Conservation (phyloP, 2,113 vertebrate species). For the Leptocoma aspasia region DNA sequence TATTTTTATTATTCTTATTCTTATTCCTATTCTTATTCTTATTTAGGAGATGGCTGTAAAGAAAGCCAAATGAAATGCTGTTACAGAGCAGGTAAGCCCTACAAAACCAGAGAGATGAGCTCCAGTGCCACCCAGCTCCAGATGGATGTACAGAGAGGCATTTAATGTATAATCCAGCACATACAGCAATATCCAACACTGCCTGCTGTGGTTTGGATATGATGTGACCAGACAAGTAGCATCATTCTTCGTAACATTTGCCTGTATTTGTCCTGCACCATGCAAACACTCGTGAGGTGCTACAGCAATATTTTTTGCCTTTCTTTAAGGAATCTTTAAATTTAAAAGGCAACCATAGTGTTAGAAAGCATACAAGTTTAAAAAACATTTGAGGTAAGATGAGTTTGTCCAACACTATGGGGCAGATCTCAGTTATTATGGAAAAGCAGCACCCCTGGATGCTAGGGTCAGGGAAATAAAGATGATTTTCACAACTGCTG, state of each 20-base stretch:
- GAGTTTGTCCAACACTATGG: neutral
- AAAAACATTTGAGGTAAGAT: neutral
- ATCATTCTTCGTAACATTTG: neutral
- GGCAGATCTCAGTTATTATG: neutral
- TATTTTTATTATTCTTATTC: too few species aligned
- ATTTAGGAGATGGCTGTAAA: neutral
- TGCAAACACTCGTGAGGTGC: neutral
- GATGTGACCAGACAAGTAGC: neutral
- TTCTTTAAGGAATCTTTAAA: neutral
- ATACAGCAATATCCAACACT: neutral
- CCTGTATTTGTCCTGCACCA: neutral
- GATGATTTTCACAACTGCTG: neutral
- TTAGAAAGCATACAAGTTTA: neutral
- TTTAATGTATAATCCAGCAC: neutral
- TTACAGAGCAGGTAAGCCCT: neutral
- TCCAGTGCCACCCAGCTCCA: neutral
- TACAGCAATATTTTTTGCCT: neutral
- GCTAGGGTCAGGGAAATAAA: neutral
- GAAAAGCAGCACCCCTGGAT: neutral
- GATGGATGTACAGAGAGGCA: neutral
- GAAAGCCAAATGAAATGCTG: neutral
- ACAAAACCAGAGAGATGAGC: neutral
- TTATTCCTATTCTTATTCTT: neutral
- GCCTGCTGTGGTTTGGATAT: neutral
- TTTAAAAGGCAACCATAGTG: neutral